Base-by-base conservation (phyloP, 2,113 vertebrate species). In the Centropus unirufus region DNA sequence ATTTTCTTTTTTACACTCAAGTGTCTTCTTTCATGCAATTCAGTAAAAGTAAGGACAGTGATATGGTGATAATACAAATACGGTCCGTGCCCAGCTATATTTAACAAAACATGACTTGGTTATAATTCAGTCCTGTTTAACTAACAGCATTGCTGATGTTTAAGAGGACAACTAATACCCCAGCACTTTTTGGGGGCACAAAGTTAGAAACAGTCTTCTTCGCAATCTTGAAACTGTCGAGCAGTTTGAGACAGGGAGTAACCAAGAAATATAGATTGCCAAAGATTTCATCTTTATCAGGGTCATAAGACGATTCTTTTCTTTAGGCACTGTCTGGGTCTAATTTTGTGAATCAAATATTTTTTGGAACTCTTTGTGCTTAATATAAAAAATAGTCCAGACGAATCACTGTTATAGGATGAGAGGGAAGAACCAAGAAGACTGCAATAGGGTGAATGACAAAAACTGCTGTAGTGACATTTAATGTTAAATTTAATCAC, bases 231-330 rank as follows among this genome's bases (percentile, higher is more conserved):
- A 75, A 40, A 49, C 72, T 89, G 39, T 69, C 26, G 91, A 57
- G 42, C 75, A 54, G 44, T 34, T 66, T 40, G 40, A 92, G 67
- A 58, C 57, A 26, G 49, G 66, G 40, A 76, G 32, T 55, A 86
- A 84, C 36, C 36, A 73, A 59, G 40, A 90, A 82, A 68, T 78
- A 92, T 81, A 34, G 39, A 66, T 20, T 95, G 90, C 47, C 77
- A 95, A 96, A 95, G 87, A 61, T 92, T 96, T 91, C 57, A 79
- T 67, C 78, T 92, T 91, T 76, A 42, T 58, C 68, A 89, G 94
- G 80, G 93, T 96, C 78, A 22, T 86, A 82, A 80, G 57, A 87
- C 57, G n/a, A n/a, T 59, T 13, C 8, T 54, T 47, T 93, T 66
- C n/a, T n/a, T 73, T 86, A 92, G n/a, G 12, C n/a, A 80, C 29